These are phyloP conservation scores for Trachelus tabidus DNA, from an alignment of 2,888 invertebrate species.

Conservation along the genomic window DNA sequence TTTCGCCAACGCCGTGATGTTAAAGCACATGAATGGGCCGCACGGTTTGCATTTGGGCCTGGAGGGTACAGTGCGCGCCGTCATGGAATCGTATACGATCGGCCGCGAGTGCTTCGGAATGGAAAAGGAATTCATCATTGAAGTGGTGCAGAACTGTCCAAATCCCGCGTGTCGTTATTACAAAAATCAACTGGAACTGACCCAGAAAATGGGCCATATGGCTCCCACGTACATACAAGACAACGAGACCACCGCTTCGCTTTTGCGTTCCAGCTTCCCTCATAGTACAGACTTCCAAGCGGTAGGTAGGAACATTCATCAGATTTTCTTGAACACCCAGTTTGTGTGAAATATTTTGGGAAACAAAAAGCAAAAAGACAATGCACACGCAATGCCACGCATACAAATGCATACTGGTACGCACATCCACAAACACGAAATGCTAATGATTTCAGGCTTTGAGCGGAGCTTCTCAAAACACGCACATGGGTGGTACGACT, in stretches of 20 bases:
- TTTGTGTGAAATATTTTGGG: too few species aligned
- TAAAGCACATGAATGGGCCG: constrained; percentile 91
- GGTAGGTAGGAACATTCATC: constrained; percentile 29
- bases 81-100: constrained; percentile 87
- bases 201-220: constrained; percentile 64
- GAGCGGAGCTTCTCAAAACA: constrained; percentile 49
- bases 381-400: background rate
- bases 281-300: constrained; percentile 59
- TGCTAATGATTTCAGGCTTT: constrained; percentile 35
- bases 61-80: constrained; percentile 86
- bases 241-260: constrained; percentile 56
- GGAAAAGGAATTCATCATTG: constrained; percentile 90
- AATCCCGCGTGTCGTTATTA: constrained; percentile 89
- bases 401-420: too few species aligned
- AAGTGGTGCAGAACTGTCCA: constrained; percentile 89
- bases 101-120: constrained; percentile 86
- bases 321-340: too few species aligned
- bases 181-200: constrained; percentile 80
- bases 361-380: background rate
- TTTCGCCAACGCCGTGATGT: constrained; percentile 90
- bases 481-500: constrained; percentile 51
- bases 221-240: constrained; percentile 59
- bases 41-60: constrained; percentile 86
- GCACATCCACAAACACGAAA: too few species aligned
- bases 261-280: constrained; percentile 55